Evolutionary conservation across 2,113 vertebrate genomes (phyloP).

Genomic region (Rhynchopsitta pachyrhyncha): DNA sequence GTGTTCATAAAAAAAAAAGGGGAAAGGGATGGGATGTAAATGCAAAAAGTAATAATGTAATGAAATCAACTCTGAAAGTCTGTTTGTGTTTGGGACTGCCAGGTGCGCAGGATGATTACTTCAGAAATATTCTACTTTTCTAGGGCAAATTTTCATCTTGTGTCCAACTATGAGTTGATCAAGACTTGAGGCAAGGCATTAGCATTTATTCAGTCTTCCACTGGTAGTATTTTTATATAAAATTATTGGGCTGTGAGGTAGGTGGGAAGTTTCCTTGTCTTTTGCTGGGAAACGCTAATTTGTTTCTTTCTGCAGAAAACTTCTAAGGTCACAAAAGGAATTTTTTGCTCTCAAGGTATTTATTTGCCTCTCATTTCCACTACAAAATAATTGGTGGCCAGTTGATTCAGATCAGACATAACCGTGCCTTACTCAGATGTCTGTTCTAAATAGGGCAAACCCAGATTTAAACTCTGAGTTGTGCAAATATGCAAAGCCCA

Average conservation of each 20-base stretch:
- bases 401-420: background rate
- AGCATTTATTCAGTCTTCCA: background rate
- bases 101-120: background rate
- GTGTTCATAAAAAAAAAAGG: background rate
- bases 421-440: background rate
- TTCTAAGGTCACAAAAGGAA: background rate
- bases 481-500: background rate
- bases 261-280: background rate
- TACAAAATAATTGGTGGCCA: background rate
- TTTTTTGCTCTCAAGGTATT: background rate
- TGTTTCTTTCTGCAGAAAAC: background rate
- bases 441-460: background rate
- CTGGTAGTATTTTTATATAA: background rate
- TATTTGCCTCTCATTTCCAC: background rate
- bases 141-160: background rate
- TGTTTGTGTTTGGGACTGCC: background rate
- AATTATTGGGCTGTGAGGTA: background rate
- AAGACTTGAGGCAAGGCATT: background rate
- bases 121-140: background rate
- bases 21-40: background rate
- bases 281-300: background rate
- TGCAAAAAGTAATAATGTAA: background rate
- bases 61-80: background rate
- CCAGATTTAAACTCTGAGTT: background rate
- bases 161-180: background rate